Evolutionary conservation across 2,113 vertebrate species (phyloP), one percentile per base, ranked within the genome.

Genomic region (Martes martes): DNA sequence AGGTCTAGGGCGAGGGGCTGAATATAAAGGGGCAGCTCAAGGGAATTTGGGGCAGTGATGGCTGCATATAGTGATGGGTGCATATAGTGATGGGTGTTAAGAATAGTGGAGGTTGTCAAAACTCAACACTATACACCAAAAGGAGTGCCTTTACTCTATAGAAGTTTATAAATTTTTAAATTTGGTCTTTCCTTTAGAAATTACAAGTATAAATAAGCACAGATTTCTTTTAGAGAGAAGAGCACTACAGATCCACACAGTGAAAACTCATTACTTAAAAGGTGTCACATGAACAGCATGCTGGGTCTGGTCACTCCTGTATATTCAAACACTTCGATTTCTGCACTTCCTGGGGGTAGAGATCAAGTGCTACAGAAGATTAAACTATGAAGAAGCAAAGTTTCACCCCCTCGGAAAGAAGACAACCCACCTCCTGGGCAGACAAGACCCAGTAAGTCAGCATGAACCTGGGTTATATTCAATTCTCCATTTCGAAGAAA

Each of bases 391-490:
- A 83, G 80, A 84, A 33, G 14, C 5, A 28, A 28, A 50, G 83
- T 36, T 45, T n/a, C 15, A 6, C 4, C 23, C 23, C 11, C 33
- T 57, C 8, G 16, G 86, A 65, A 63, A 90, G 14, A 84, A 0
- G 4, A 45, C 0, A 4, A 42, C 14, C 50, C 2, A 23, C 16
- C 52, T 42, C 39, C 9, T 0, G 2, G 57, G 71, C 13, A 42
- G 59, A 88, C 61, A 73, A 45, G 88, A 74, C 84, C 59, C 33
- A 4, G 50, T 1, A 16, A 3, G 42, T 74, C 39, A 5, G 3
- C 26, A 19, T 0, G 24, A 4, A 31, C 24, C 42, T 16, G 50
- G 47, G 65, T 45, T 23, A 50, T 0, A 21, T 3, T 11, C 1
- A 50, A 5, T 15, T 55, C n/a, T 11, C 19, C 31, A 13, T 8